Evolutionary conservation across 2,113 vertebrate species (phyloP), one percentile per base, ranked within the genome.

Genomic region (Sander vitreus): DNA sequence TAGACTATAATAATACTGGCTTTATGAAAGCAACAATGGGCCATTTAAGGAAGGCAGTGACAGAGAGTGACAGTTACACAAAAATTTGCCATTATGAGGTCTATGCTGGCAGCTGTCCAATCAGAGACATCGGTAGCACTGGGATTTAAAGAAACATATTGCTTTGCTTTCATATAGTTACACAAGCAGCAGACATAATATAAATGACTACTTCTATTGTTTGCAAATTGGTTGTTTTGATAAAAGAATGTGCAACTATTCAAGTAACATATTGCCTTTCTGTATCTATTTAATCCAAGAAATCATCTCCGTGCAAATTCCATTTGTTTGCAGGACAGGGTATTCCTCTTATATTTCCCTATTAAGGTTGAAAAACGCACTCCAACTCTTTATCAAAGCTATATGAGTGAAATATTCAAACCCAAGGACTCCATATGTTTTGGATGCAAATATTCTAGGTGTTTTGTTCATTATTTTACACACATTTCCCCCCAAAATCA

Each of bases 11-110:
- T 76, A 50, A 78, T 59, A 71, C 19, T 33, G 48, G 23, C 47
- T 6, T 68, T n/a, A 57, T 75, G 60, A 76, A 81, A 76, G 30
- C 7, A 23, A 27, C 83, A 70, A 39, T 23, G 12, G 78, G 69
- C 65, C 68, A 51, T 84, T 83, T 68, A 30, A 68, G 30, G 47
- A 51, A 30, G 30, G 66, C 43, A 88, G n/a, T 5, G 2, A 33
- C 30, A 27, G 21, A 65, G 53, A 54, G 70, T 83, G 57, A 73
- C 62, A 78, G 68, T 87, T 78, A n/a, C n/a, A n/a, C 85, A 78
- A 78, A 62, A 69, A 5, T 83, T 83, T 80, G n/a, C 19, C 25
- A 85, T 86, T 78, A 72, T 73, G 62, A 86, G 30, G 43, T 69
- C 71, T 69, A 12, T 55, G 63, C 5, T 80, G 19, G 45, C 78